These are phyloP conservation scores for Torymus tubicola DNA, from an alignment of 2,888 invertebrate species.

Conservation along the genomic window DNA sequence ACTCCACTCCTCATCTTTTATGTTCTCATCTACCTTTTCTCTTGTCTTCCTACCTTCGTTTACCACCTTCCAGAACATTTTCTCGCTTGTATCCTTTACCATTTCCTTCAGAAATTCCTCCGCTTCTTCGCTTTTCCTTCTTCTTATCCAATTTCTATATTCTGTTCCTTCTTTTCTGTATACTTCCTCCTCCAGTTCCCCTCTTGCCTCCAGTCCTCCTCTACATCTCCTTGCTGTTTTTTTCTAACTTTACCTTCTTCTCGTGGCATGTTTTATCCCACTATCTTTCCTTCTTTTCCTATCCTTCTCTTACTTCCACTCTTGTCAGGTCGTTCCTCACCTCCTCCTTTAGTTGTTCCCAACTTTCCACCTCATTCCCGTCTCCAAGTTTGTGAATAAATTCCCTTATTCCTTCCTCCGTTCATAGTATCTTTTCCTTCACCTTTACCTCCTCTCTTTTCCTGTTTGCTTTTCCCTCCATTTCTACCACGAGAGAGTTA, in stretches of 20 bases:
- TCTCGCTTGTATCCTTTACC: no score
- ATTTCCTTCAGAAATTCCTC: no score
- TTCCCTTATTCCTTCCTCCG: no score
- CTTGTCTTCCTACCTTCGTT: no score
- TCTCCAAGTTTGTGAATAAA: no score
- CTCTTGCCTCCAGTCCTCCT: no score
- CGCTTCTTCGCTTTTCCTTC: neutral
- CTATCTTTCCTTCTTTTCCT: neutral
- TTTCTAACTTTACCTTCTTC: neutral
- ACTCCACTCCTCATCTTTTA: no score
- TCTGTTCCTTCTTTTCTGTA: neutral
- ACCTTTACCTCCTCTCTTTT: neutral
- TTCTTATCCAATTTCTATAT: neutral
- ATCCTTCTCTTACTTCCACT: neutral
- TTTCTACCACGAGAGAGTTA: neutral
- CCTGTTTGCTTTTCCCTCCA: neutral
- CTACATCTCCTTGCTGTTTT: neutral
- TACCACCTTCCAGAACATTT: no score
- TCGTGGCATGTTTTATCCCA: neutral
- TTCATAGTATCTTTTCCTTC: no score
- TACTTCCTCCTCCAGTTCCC: neutral
- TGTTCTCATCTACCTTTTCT: no score
- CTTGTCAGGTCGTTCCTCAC: neutral
- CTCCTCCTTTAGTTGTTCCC: neutral
- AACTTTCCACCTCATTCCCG: neutral